Percentiles rank a stretch among this genome's conserved stretches.
phyloP scores from a whole-genome alignment of 2,113 vertebrate species.

The Pipra filicauda region DNA sequence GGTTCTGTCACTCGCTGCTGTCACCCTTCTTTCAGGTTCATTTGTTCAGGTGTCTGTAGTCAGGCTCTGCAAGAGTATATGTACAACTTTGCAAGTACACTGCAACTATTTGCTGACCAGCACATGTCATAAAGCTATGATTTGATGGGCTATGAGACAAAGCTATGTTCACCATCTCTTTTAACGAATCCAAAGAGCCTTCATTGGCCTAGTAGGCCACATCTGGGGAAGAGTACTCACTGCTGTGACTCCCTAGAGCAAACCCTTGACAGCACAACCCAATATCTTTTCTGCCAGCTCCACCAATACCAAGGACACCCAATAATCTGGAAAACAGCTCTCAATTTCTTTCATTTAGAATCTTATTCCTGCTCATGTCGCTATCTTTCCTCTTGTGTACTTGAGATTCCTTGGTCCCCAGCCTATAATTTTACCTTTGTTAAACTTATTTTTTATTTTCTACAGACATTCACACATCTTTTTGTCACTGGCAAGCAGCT shows the following conservation, averaged over 20 bases:
- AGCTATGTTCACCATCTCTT: neutral
- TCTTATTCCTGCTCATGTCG: neutral
- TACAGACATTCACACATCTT: neutral
- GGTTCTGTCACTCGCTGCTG: neutral
- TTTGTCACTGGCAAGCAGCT: neutral
- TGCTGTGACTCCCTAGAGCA: neutral
- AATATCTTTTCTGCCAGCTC: neutral
- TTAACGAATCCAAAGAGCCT: neutral
- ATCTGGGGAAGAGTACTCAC: accelerated
- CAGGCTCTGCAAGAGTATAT: neutral
- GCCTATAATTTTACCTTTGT: neutral
- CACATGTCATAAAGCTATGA: neutral
- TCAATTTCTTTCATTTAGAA: neutral
- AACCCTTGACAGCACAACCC: neutral
- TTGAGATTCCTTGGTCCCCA: neutral
- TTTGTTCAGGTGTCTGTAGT: neutral
- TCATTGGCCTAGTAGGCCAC: accelerated
- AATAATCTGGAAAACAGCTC: neutral
- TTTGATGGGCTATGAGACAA: neutral
- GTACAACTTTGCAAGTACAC: neutral
- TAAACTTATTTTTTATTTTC: neutral
- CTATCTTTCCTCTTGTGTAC: neutral
- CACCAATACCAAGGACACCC: neutral
- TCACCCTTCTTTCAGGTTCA: neutral
- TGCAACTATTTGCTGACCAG: neutral